Percentiles rank a stretch among this genome's conserved stretches.
These are phyloP conservation scores for Trissoscelio sp. DNA, from an alignment of 2,888 invertebrate genomes.

Conservation along the genomic window DNA sequence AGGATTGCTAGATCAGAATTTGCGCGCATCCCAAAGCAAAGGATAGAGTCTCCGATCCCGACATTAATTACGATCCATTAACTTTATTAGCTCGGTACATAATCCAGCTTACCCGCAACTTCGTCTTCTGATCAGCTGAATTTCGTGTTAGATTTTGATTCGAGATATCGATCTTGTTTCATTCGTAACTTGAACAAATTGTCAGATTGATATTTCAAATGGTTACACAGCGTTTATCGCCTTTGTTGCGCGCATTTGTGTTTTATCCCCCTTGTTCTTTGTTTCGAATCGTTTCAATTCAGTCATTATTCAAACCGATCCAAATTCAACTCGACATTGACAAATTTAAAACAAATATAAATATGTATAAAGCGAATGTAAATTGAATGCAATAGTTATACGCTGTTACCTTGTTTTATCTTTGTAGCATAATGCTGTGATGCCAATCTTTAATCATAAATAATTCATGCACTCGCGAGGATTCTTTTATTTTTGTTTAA, in stretches of 20 bases:
- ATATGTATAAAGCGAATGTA: background rate
- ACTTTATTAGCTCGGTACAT: conserved; percentile 76
- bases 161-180: conserved; percentile 25
- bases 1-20: conserved; percentile 77
- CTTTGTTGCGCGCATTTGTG: no score
- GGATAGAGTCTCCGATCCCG: conserved; percentile 73
- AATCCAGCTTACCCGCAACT: conserved; percentile 48
- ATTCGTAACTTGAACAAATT: conserved; percentile 21
- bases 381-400: background rate
- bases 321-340: background rate
- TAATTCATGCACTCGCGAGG: background rate
- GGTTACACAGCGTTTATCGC: background rate
- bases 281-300: no score
- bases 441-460: background rate
- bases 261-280: no score
- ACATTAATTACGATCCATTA: conserved; percentile 78
- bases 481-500: background rate
- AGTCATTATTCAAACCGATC: background rate
- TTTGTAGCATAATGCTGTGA: background rate
- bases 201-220: conserved; percentile 44
- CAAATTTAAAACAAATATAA: no score
- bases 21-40: conserved; percentile 74
- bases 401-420: background rate
- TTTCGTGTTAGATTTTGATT: conserved; percentile 26
- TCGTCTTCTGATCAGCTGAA: conserved; percentile 36